Base-by-base conservation (phyloP, 2,888 invertebrate species). In the Serripes groenlandicus region DNA sequence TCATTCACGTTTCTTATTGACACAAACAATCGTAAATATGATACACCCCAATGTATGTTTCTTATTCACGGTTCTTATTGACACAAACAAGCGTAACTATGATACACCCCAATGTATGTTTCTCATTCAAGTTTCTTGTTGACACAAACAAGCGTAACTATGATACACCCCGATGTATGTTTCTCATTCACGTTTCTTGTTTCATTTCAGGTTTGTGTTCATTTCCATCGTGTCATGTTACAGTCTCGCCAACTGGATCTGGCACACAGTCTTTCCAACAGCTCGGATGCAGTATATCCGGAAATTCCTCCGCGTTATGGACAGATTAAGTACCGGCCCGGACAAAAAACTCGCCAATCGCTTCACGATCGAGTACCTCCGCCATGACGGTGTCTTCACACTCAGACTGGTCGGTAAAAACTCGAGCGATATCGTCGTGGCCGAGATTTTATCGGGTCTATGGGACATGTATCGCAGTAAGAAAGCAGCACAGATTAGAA, bases 261-360 rank as follows among this genome's bases (percentile, higher is more conserved):
- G 93, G 93, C 90, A 93, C 75, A 93, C 94, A 82, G 90, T 93
- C n/a, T 94, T 94, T 90, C 93, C 93, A 66, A 91, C 93, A 62
- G 93, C 92, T 71, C 86, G 94, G 74, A 91, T 93, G 71, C 91
- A 95, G 69, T 94, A 95, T 85, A 94, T 95, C 88, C 89, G 95
- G 68, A 95, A 95, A 85, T 94, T 95, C 81, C 92, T 95, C 32
- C 94, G 95, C 86, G 93, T 95, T 73, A 95, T 95, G 94, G 94
- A 94, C 88, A 92, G 94, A 26, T 90, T 95, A 32, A 89, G 89
- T 7, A 84, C 92, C 0, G 93, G 93, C 23, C 92, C 93, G 37
- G 93, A 94, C 69, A 91, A 92, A 81, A 92, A 92, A 75, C 85
- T 93, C n/a, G 94, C 94, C 70, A 93, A 94, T 42, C 89, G 93